These are phyloP conservation scores for Ennomos quercinarius DNA, from an alignment of 2,888 invertebrate genomes.

Conservation along the genomic window DNA sequence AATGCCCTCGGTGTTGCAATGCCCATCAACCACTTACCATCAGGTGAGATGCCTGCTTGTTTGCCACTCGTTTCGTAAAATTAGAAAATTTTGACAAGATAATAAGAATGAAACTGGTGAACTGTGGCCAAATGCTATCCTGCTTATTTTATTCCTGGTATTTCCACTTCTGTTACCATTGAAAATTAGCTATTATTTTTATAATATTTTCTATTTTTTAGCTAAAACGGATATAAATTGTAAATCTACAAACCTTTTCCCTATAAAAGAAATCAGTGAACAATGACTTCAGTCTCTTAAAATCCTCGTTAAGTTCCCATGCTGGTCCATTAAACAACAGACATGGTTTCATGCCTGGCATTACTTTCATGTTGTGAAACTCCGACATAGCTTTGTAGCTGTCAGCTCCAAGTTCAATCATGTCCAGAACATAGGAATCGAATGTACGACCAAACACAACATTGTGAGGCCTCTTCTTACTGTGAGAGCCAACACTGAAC, in stretches of 20 bases:
- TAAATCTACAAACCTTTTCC: conserved; percentile 80
- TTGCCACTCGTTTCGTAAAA: no score
- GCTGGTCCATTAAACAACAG: conserved; percentile 96
- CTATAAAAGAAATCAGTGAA: conserved; percentile 97
- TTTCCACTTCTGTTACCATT: not conserved
- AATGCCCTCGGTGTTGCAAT: no score
- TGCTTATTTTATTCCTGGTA: no score
- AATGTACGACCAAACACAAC: conserved; percentile 95
- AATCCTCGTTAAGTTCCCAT: conserved; percentile 93
- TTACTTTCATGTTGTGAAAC: conserved; percentile 91
- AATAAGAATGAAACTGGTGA: no score
- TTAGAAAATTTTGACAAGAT: no score
- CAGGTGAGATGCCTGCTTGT: no score
- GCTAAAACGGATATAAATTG: no score
- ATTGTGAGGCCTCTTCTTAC: conserved; percentile 98
- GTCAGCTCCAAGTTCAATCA: conserved; percentile 97
- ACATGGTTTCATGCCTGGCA: conserved; percentile 95
- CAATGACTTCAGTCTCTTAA: conserved; percentile 93
- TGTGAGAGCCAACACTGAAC: conserved; percentile 96
- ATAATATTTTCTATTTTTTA: no score
- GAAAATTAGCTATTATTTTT: not conserved
- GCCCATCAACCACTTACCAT: no score
- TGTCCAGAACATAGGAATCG: conserved; percentile 95
- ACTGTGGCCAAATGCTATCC: no score
- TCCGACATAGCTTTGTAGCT: conserved; percentile 92